These are phyloP conservation scores for Numenius arquata DNA, from an alignment of 2,113 vertebrate genomes.

Conservation along the genomic window DNA sequence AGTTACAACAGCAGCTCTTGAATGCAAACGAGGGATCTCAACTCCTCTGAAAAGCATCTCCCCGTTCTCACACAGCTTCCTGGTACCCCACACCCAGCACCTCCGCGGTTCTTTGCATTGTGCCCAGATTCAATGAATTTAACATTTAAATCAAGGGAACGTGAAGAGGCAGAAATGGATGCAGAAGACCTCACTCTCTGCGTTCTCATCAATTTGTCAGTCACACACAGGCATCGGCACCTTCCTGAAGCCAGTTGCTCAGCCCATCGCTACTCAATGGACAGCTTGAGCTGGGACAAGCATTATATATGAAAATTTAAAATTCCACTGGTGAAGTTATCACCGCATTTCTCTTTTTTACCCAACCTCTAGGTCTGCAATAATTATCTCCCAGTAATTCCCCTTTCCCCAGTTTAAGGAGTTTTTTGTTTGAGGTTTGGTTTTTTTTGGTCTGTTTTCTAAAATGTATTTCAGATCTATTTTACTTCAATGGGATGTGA, in stretches of 20 bases:
- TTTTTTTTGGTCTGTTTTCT: neutral
- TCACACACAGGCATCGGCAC: too few relatives aligned
- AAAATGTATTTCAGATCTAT: neutral
- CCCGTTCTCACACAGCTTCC: neutral
- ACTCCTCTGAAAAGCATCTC: neutral
- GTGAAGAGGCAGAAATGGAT: neutral
- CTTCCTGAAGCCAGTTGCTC: neutral
- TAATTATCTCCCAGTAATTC: neutral
- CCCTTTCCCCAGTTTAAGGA: neutral
- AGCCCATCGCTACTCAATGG: rapidly evolving
- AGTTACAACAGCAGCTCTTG: neutral
- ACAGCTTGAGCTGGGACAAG: neutral
- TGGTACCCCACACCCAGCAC: neutral
- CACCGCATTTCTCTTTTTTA: neutral
- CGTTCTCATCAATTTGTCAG: neutral
- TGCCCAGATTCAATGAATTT: neutral
- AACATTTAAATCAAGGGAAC: neutral
- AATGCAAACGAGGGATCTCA: rapidly evolving
- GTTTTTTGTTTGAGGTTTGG: neutral
- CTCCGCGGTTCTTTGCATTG: neutral
- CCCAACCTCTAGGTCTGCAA: neutral
- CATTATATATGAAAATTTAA: rapidly evolving
- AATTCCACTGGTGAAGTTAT: neutral
- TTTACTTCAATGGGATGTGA: neutral
- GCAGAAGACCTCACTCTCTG: neutral